Conservation (phyloP, 2,113 vertebrate genomes). For the Isurus oxyrinchus region DNA sequence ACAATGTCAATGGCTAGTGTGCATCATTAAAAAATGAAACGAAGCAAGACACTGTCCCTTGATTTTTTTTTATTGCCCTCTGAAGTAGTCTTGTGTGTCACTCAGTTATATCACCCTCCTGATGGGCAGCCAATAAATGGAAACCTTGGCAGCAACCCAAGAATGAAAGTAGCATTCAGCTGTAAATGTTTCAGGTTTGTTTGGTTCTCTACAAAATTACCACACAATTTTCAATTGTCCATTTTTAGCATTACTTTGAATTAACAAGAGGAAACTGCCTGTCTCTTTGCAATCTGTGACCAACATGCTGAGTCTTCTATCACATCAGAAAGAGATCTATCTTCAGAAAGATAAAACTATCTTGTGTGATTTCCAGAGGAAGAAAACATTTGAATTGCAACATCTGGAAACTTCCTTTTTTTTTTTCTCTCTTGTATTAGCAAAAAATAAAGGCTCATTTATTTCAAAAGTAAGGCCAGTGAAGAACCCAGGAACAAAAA, state of each 20-base stretch:
- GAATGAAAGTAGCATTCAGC: too few relatives aligned
- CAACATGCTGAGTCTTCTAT: not conserved
- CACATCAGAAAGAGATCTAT: too few relatives aligned
- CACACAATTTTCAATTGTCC: not conserved
- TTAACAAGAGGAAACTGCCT: not conserved
- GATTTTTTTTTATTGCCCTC: too few relatives aligned
- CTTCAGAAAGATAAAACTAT: not conserved
- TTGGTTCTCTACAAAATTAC: not conserved
- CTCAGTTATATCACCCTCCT: too few relatives aligned
- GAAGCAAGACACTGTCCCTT: too few relatives aligned
- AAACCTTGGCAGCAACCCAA: too few relatives aligned
- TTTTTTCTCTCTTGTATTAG: not conserved
- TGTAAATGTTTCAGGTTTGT: not conserved
- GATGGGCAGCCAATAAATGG: too few relatives aligned
- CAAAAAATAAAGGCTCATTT: not conserved
- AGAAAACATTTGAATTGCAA: not conserved
- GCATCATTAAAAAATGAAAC: too few relatives aligned
- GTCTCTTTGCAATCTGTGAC: not conserved
- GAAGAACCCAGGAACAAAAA: not conserved
- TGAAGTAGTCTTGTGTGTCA: too few relatives aligned
- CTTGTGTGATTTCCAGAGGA: not conserved
- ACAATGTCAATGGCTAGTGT: too few relatives aligned
- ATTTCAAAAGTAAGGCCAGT: not conserved
- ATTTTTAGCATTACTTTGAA: not conserved
- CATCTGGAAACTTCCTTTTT: not conserved